phyloP scores from a whole-genome alignment of 92 coral and sea anemone species.

The Porites cylindrica region DNA sequence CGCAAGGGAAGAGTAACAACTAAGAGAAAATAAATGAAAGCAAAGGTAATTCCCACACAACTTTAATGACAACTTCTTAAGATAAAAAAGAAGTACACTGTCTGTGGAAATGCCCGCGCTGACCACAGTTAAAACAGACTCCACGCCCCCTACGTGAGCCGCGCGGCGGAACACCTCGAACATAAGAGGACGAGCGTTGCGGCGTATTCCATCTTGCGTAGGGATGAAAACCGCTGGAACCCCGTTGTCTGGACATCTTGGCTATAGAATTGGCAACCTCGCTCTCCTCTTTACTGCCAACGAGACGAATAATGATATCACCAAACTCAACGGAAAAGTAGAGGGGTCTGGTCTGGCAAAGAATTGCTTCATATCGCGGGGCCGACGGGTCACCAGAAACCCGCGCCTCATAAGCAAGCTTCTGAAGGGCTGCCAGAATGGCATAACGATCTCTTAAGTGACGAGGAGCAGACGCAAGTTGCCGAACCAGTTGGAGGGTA shows the following conservation, averaged over 20 bases:
- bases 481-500: slow-evolving; percentile 33
- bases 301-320: slow-evolving; percentile 49
- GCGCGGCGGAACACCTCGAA: not conserved
- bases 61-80: not conserved
- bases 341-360: slow-evolving; percentile 62
- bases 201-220: too few relatives aligned
- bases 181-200: not conserved
- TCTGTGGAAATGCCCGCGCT: slow-evolving; percentile 3
- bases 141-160: slow-evolving; percentile 2
- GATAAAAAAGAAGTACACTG: slow-evolving; percentile 10
- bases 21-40: too few relatives aligned
- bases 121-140: slow-evolving; percentile 18
- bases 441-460: slow-evolving; percentile 37
- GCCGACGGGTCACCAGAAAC: slow-evolving; percentile 30
- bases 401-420: slow-evolving; percentile 51
- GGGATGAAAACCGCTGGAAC: not conserved
- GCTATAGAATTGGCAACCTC: slow-evolving; percentile 16
- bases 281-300: slow-evolving; percentile 58
- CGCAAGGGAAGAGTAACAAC: too few relatives aligned
- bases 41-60: too few relatives aligned
- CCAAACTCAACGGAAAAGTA: slow-evolving; percentile 48
- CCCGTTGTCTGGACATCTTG: slow-evolving; percentile 35
- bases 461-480: slow-evolving; percentile 39
- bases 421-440: slow-evolving; percentile 45
- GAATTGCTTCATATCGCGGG: slow-evolving; percentile 48